Percentiles rank a stretch among this genome's conserved stretches.
phyloP scores from a whole-genome alignment of 2,797 vertebrate genomes.

The Ficedula albicollis region DNA sequence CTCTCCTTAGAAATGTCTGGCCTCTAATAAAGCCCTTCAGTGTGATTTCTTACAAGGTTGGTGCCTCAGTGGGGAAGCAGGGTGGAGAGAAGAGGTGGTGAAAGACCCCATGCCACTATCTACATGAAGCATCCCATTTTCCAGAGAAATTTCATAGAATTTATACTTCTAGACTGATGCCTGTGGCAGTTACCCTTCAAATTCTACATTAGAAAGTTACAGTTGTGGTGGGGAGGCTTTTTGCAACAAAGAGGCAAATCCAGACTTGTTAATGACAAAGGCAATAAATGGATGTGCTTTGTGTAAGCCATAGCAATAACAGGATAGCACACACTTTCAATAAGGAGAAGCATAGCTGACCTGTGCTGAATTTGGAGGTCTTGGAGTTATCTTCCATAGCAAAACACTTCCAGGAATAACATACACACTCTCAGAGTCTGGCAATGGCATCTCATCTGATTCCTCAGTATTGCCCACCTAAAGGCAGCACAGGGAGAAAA shows the following conservation, averaged over 20 bases:
- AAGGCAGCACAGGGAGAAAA: not conserved
- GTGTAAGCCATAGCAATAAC: not conserved
- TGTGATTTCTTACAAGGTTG: not conserved
- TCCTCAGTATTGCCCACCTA: conserved; percentile 84
- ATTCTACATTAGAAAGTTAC: not conserved
- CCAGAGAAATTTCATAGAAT: not conserved
- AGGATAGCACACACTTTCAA: not conserved
- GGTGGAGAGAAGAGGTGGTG: not conserved
- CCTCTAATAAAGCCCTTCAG: not conserved
- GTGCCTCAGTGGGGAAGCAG: not conserved
- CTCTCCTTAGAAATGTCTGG: not conserved
- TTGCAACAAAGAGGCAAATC: not conserved
- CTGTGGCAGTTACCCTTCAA: not conserved
- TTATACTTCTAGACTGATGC: not conserved
- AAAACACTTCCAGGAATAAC: conserved; percentile 92
- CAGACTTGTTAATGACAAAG: not conserved
- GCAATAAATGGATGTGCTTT: not conserved
- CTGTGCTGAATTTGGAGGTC: conserved; percentile 92
- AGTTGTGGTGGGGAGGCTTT: not conserved
- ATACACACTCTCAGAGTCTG: conserved; percentile 89
- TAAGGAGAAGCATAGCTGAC: conserved; percentile 69
- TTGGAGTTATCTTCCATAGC: conserved; percentile 92
- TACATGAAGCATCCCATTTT: not conserved
- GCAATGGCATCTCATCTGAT: conserved; percentile 89
- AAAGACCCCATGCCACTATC: not conserved